These are phyloP conservation scores for Scomber japonicus DNA, from an alignment of 2,113 vertebrate species.

Conservation along the genomic window DNA sequence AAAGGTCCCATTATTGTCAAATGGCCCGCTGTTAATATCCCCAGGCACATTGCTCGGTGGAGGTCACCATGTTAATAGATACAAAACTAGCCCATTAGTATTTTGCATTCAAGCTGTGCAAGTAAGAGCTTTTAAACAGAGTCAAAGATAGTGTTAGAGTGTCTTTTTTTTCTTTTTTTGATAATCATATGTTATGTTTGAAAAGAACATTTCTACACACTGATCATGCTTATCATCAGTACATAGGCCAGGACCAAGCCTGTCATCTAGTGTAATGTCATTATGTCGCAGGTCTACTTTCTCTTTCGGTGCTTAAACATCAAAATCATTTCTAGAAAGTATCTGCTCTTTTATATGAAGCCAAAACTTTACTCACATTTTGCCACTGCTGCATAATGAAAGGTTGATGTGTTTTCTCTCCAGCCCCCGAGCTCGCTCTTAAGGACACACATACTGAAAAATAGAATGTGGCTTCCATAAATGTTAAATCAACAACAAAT, in stretches of 20 bases:
- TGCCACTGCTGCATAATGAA: neutral
- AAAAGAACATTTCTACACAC: neutral
- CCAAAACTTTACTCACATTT: neutral
- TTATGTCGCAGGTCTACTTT: neutral
- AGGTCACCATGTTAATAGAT: slow-evolving; percentile 74
- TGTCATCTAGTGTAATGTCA: neutral
- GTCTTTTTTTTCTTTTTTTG: neutral
- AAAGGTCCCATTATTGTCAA: slow-evolving; percentile 74
- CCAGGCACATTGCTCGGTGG: slow-evolving; percentile 56
- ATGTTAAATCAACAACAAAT: slow-evolving; percentile 63
- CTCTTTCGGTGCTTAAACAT: neutral
- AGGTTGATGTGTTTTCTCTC: neutral
- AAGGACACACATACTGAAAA: slow-evolving; percentile 9
- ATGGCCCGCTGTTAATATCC: slow-evolving; percentile 65
- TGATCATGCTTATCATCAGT: neutral
- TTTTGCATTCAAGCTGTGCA: slow-evolving; percentile 40
- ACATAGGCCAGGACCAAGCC: neutral
- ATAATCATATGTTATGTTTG: slow-evolving; percentile 2
- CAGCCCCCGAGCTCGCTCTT: neutral
- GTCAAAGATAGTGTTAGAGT: neutral
- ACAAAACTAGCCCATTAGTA: slow-evolving; percentile 64
- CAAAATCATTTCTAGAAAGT: neutral
- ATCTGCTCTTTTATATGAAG: neutral
- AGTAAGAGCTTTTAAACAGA: slow-evolving; percentile 42
- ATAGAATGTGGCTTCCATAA: slow-evolving; percentile 50